Base-by-base conservation (phyloP, 2,113 vertebrate species). In the Pycnonotus jocosus region DNA sequence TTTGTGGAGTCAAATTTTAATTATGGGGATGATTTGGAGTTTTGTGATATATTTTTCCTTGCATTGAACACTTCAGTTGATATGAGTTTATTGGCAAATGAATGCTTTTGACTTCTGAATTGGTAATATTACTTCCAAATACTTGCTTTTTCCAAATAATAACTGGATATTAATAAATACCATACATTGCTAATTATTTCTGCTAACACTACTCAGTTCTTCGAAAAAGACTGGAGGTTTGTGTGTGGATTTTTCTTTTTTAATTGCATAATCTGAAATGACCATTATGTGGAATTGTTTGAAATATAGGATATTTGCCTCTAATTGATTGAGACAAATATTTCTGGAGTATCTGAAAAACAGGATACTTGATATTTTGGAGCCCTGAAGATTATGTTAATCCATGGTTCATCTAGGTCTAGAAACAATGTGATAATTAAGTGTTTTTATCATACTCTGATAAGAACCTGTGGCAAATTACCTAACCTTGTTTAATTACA, bases 141-240 rank as follows among this genome's bases (percentile, higher is more conserved):
- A 15, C 11, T 53, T 33, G 1, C 20, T 66, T 86, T 54, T 64
- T 82, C 21, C 20, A 73, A 71, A 64, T 56, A 73, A 28, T n/a
- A 82, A 50, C 3, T 30, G 18, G 2, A 40, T 62, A 42, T 33
- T 1, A 60, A 58, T 58, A 82, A 78, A 35, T 47, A 54, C 0
- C 2, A 38, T 53, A 33, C 4, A 20, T 21, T 53, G 2, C 24
- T 78, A 61, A 45, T 89, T 81, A 37, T 50, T 84, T 8, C 22
- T 76, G 21, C 3, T 54, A 78, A 45, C 3, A 21, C 4, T 27
- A 3, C 27, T 38, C 0, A 1, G 2, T 57, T 83, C 15, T 42
- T 81, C 2, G 66, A 38, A 85, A 87, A 79, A 79, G 18, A 27
- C 6, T 15, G 3, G 4, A 12, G 2, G 2, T 5, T 48, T 57